Conservation (phyloP, 2,888 invertebrate genomes). For the Ophion slaviceki region DNA sequence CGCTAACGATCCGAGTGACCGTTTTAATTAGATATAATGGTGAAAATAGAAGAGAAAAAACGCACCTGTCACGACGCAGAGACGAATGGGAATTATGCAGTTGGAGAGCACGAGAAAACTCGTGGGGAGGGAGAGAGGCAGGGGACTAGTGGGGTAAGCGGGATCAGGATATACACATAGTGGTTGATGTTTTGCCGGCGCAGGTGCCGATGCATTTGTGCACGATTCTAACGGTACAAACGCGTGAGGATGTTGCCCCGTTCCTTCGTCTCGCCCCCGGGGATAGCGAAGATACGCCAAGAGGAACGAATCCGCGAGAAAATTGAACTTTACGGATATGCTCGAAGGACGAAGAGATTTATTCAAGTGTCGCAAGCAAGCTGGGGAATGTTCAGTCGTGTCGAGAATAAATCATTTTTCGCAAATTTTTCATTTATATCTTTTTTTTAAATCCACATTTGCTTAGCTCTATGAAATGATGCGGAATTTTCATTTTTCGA, state of each 20-base stretch:
- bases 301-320: slow-evolving; percentile 42
- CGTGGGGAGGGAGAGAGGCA: background rate
- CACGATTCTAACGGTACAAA: slow-evolving; percentile 54
- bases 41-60: slow-evolving; percentile 35
- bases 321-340: slow-evolving; percentile 44
- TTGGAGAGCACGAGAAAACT: background rate
- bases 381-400: background rate
- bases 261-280: slow-evolving; percentile 31
- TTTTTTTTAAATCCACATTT: too few species aligned
- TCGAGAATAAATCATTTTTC: slow-evolving; percentile 8
- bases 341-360: slow-evolving; percentile 32
- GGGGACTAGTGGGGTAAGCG: background rate
- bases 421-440: background rate
- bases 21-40: slow-evolving; percentile 55
- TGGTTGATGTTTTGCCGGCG: slow-evolving; percentile 39
- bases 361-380: slow-evolving; percentile 6
- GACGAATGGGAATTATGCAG: slow-evolving; percentile 25
- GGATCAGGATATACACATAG: slow-evolving; percentile 19
- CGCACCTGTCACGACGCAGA: slow-evolving; percentile 4
- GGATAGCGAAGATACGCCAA: slow-evolving; percentile 11
- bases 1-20: slow-evolving; percentile 54
- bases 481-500: too few species aligned
- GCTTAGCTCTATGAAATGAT: too few species aligned
- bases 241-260: slow-evolving; percentile 29
- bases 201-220: slow-evolving; percentile 51